Evolutionary conservation across 2,797 vertebrate species (phyloP).

Genomic region (Poliocrania exsul): DNA sequence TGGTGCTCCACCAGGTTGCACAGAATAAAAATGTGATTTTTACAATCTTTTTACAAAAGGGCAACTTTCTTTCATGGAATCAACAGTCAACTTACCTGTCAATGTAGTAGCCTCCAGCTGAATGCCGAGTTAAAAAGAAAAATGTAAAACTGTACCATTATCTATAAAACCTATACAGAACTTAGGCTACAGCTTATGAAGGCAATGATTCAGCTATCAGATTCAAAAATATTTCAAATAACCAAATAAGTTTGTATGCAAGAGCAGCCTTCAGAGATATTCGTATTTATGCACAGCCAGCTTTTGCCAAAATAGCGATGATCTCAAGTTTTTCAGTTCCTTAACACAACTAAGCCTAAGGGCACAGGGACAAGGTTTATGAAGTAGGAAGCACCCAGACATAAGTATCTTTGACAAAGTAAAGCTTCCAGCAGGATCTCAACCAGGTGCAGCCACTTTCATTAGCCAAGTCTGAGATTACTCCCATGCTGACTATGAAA

Average conservation of each 20-base stretch:
- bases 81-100: background rate
- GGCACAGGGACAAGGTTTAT: background rate
- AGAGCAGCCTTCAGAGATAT: background rate
- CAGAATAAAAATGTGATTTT: background rate
- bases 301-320: background rate
- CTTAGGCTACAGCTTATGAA: background rate
- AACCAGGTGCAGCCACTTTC: constrained; percentile 55
- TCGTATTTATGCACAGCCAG: background rate
- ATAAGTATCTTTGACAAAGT: constrained; percentile 19
- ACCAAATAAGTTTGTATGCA: background rate
- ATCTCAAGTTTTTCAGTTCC: constrained; percentile 11
- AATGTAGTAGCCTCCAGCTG: background rate
- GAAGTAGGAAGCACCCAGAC: background rate
- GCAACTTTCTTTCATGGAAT: background rate
- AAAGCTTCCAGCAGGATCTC: constrained; percentile 45
- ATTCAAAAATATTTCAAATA: background rate
- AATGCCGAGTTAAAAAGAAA: background rate
- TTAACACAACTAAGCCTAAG: background rate
- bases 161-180: background rate
- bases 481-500: constrained; percentile 41
- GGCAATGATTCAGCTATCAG: background rate
- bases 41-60: background rate
- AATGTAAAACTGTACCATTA: background rate
- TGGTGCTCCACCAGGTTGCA: background rate
- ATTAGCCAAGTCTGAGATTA: constrained; percentile 45